Conservation (phyloP, 2,888 invertebrate genomes). For the Muschampia plurimacula region DNA sequence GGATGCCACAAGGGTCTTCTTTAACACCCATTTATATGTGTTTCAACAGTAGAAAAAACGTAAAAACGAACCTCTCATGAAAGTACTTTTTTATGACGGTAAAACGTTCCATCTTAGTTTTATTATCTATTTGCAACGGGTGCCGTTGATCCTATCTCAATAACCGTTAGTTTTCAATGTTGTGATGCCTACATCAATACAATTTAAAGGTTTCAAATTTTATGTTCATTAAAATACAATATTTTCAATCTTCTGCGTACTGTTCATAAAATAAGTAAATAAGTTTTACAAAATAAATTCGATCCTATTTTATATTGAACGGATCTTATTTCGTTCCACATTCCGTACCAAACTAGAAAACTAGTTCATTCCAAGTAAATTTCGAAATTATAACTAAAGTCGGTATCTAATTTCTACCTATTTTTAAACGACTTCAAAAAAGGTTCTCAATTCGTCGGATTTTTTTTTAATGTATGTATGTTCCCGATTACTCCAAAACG, state of each 20-base stretch:
- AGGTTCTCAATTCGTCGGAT: too few species aligned
- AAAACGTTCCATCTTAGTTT: slow-evolving; percentile 10
- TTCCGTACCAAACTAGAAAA: slow-evolving; percentile 11
- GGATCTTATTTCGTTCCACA: slow-evolving; percentile 25
- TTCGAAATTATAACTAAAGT: neutral
- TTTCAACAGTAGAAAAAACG: neutral
- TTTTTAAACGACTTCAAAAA: too few species aligned
- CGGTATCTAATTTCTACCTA: too few species aligned
- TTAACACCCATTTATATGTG: neutral
- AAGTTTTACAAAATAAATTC: slow-evolving; percentile 17
- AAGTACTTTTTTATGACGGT: slow-evolving; percentile 8
- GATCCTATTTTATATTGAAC: neutral
- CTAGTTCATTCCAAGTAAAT: neutral
- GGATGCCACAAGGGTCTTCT: neutral
- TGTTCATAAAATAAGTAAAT: neutral
- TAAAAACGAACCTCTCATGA: neutral
- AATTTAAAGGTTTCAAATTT: slow-evolving; percentile 10
- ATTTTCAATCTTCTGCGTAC: slow-evolving; percentile 11
- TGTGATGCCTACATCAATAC: neutral
- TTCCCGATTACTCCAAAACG: too few species aligned
- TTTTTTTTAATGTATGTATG: too few species aligned
- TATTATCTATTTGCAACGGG: slow-evolving; percentile 15
- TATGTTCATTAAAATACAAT: slow-evolving; percentile 5
- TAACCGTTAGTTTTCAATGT: slow-evolving; percentile 15
- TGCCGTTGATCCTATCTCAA: slow-evolving; percentile 28